Evolutionary conservation across 2,113 vertebrate species (phyloP).

Genomic region (Chionis minor): DNA sequence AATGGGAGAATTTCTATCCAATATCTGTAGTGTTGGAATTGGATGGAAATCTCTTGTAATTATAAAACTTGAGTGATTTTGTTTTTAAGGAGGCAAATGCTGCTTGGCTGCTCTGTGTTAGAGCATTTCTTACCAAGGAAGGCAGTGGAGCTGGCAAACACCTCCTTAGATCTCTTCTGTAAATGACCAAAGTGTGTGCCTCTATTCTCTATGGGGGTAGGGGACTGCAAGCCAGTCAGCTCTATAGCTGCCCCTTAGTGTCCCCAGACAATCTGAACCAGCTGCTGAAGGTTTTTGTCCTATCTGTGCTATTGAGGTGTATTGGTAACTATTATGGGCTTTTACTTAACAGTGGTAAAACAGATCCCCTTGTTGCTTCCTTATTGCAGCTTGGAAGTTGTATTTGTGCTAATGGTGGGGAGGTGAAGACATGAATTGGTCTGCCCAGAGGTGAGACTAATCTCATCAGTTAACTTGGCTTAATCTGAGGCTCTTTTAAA

Average conservation of each 20-base stretch:
- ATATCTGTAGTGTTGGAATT: background rate
- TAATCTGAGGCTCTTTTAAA: background rate
- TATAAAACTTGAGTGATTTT: background rate
- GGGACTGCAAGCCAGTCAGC: background rate
- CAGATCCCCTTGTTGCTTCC: fast-evolving
- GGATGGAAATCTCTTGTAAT: too few relatives aligned
- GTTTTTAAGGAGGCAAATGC: background rate
- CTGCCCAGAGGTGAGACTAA: background rate
- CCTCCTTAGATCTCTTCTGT: background rate
- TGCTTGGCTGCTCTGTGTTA: background rate
- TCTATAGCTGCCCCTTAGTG: background rate
- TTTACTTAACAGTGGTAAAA: background rate
- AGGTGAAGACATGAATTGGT: background rate
- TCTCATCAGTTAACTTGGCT: background rate
- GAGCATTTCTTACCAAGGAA: background rate
- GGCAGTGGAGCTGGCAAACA: too few relatives aligned
- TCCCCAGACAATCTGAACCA: background rate
- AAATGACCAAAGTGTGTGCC: background rate
- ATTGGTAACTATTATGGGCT: background rate
- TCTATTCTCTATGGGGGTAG: background rate
- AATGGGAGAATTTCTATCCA: background rate
- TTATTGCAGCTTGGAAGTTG: background rate
- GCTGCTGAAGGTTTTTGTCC: background rate
- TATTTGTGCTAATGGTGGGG: background rate
- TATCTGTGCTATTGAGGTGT: too few relatives aligned